A percentile compares a stretch with the other conserved stretches of the same genome.
Evolutionary conservation across 1,140 invertebrate genomes (phyloP).

Genomic region (Laodelphax striatellus): DNA sequence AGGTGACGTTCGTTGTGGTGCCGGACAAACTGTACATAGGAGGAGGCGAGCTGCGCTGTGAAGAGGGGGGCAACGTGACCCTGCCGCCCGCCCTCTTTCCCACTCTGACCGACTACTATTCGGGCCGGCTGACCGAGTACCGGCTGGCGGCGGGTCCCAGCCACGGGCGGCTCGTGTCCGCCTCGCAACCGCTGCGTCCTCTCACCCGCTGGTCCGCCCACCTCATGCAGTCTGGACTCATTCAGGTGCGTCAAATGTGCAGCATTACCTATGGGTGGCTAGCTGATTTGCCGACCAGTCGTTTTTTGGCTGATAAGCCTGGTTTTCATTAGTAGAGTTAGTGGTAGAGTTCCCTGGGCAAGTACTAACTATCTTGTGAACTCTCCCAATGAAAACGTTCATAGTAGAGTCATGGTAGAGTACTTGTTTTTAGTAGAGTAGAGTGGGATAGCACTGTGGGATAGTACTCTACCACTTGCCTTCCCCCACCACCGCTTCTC

Average conservation of each 20-base stretch:
- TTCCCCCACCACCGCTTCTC: too few relatives aligned
- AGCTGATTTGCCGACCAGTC: too few relatives aligned
- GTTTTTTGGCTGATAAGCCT: too few relatives aligned
- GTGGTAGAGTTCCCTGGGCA: too few relatives aligned
- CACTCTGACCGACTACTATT: constrained; percentile 63
- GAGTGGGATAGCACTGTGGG: too few relatives aligned
- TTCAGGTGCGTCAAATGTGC: constrained; percentile 33
- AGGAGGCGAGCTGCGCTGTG: constrained; percentile 48
- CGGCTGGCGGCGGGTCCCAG: constrained; percentile 6
- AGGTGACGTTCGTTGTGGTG: constrained; percentile 58
- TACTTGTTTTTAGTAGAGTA: too few relatives aligned
- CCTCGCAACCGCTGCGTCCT: constrained; percentile 7
- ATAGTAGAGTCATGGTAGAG: too few relatives aligned
- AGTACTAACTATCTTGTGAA: too few relatives aligned
- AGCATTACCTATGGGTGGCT: too few relatives aligned
- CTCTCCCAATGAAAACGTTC: too few relatives aligned
- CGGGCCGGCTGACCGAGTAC: constrained; percentile 49
- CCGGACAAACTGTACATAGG: constrained; percentile 66
- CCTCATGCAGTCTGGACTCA: constrained; percentile 50
- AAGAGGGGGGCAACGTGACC: constrained; percentile 53
- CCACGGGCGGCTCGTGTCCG: constrained; percentile 14
- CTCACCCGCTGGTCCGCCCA: constrained; percentile 49
- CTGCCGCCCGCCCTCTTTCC: constrained; percentile 41
- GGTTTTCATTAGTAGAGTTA: too few relatives aligned
- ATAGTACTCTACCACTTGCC: too few relatives aligned